phyloP scores from a whole-genome alignment of 2,113 vertebrate species.

The Podilymbus podiceps region DNA sequence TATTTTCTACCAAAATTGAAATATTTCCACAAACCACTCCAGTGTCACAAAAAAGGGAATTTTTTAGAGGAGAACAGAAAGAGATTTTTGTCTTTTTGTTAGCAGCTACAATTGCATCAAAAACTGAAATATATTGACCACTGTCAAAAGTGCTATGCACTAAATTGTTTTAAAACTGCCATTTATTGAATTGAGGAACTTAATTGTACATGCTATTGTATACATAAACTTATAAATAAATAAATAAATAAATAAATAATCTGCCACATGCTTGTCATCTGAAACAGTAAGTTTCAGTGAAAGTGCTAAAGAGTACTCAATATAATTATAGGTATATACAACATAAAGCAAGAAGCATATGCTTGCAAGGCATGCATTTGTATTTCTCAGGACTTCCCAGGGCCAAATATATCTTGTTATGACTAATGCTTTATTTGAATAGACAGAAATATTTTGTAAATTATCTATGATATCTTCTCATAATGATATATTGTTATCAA shows the following conservation, averaged over 20 bases:
- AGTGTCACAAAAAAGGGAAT: not conserved
- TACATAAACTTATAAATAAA: not conserved
- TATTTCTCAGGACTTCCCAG: not conserved
- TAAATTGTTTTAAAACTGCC: not conserved
- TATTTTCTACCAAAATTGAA: not conserved
- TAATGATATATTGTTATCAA: not conserved
- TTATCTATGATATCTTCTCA: not conserved
- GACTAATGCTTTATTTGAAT: not conserved
- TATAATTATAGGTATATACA: not conserved
- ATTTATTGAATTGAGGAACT: not conserved
- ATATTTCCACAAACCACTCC: not conserved
- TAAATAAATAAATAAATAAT: no score
- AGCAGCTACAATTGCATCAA: not conserved
- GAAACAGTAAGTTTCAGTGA: not conserved
- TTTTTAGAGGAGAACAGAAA: not conserved
- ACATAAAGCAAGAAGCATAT: not conserved
- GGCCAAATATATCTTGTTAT: not conserved
- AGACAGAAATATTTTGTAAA: not conserved
- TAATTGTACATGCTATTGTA: not conserved
- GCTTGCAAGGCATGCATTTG: not conserved
- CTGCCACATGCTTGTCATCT: not conserved
- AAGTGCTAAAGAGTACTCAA: not conserved
- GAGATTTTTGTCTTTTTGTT: not conserved
- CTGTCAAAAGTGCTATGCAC: accelerated
- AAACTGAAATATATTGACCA: not conserved